A percentile compares a stretch with the other conserved stretches of the same genome.
These are phyloP conservation scores for Drosophila conformis DNA, from an alignment of 2,888 invertebrate species.

Conservation along the genomic window DNA sequence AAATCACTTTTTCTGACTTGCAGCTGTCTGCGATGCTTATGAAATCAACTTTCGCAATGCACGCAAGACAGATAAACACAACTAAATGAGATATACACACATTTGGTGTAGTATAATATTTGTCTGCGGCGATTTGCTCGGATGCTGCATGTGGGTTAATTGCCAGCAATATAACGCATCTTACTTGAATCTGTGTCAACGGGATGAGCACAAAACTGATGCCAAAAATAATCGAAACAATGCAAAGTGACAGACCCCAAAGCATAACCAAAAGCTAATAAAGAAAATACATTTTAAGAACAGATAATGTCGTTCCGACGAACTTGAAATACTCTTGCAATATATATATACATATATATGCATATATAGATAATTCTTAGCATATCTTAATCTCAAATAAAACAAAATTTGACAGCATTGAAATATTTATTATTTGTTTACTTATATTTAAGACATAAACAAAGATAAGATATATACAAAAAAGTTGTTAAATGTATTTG, in stretches of 20 bases:
- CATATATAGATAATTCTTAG: background rate
- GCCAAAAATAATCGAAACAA: conserved; percentile 56
- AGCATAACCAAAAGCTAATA: conserved; percentile 17
- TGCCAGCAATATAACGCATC: conserved; percentile 48
- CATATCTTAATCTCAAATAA: background rate
- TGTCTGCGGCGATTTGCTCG: conserved; percentile 27
- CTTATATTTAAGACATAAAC: background rate
- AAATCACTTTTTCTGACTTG: conserved; percentile 31
- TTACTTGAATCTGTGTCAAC: conserved; percentile 68
- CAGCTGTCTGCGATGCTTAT: conserved; percentile 22
- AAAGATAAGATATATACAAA: background rate
- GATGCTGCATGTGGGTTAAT: conserved; percentile 66
- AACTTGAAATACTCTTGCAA: conserved; percentile 13
- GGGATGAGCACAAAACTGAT: conserved; percentile 47
- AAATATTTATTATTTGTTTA: background rate
- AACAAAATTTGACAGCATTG: background rate
- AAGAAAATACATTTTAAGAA: conserved; percentile 31
- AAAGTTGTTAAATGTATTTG: background rate
- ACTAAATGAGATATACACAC: conserved; percentile 14
- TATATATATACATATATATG: no score
- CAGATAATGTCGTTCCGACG: background rate
- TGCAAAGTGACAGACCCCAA: conserved; percentile 44
- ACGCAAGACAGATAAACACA: conserved; percentile 6
- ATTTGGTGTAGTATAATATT: conserved; percentile 37
- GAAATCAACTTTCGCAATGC: conserved; percentile 35